phyloP scores from a whole-genome alignment of 2,113 vertebrate species.

The Balaenoptera acutorostrata region DNA sequence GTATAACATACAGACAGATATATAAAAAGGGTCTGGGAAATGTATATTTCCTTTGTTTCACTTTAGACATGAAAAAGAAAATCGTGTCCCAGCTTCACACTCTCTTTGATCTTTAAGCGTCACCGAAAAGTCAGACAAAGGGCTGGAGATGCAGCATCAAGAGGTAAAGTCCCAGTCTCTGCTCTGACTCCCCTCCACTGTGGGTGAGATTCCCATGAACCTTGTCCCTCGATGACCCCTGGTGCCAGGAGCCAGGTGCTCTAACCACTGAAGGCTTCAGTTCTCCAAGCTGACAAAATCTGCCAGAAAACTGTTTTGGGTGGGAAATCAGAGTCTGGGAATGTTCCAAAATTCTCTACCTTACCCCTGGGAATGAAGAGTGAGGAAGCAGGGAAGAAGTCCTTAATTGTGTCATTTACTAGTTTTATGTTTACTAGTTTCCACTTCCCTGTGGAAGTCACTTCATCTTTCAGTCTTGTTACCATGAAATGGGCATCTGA shows the following conservation, averaged over 20 bases:
- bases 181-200: neutral
- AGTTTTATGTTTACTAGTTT: neutral
- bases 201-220: neutral
- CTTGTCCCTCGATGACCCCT: neutral
- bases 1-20: neutral
- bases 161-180: conserved; percentile 42
- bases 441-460: neutral
- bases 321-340: neutral
- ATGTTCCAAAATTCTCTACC: neutral
- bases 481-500: neutral
- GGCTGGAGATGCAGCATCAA: conserved; percentile 4
- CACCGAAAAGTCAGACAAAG: conserved; percentile 38
- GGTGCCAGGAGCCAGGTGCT: neutral
- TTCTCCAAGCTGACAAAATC: neutral
- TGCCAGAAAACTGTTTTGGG: neutral
- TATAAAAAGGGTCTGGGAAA: neutral
- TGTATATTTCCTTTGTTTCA: neutral
- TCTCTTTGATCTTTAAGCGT: conserved; percentile 56
- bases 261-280: neutral
- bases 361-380: neutral
- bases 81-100: neutral
- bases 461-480: neutral
- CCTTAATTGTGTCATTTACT: neutral
- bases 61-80: neutral
- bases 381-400: neutral